These are phyloP conservation scores for Antheraea assamensis DNA, from an alignment of 2,888 invertebrate species.

Conservation along the genomic window DNA sequence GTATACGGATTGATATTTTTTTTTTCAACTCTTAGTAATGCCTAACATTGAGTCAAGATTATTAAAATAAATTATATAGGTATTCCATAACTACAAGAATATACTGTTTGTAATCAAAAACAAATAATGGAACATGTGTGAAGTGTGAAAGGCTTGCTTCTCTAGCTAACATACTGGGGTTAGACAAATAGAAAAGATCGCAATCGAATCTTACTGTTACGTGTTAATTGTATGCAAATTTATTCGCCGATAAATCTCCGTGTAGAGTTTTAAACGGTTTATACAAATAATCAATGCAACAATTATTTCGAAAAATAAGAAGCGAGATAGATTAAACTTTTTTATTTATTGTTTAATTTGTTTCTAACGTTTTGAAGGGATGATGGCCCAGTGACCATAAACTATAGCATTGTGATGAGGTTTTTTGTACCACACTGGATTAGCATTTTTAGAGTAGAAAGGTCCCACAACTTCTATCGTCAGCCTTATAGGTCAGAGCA, in stretches of 20 bases:
- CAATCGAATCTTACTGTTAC: not conserved
- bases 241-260: not conserved
- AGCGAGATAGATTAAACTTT: no score
- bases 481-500: no score
- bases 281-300: not conserved
- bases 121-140: conserved; percentile 6
- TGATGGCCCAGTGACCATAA: no score
- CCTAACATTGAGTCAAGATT: not conserved
- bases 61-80: not conserved
- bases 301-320: not conserved
- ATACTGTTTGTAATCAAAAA: not conserved
- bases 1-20: not conserved
- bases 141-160: conserved; percentile 10
- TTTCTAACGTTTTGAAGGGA: no score
- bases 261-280: not conserved
- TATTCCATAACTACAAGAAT: not conserved
- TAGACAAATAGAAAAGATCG: not conserved
- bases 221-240: not conserved
- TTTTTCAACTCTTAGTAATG: not conserved
- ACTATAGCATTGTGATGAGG: no score
- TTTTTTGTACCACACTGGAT: no score
- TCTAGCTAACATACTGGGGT: not conserved
- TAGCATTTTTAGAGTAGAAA: no score
- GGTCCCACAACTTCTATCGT: no score
- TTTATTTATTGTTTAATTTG: no score